Conservation (phyloP, 2,888 invertebrate species). For the Pseudanteris insignis region DNA sequence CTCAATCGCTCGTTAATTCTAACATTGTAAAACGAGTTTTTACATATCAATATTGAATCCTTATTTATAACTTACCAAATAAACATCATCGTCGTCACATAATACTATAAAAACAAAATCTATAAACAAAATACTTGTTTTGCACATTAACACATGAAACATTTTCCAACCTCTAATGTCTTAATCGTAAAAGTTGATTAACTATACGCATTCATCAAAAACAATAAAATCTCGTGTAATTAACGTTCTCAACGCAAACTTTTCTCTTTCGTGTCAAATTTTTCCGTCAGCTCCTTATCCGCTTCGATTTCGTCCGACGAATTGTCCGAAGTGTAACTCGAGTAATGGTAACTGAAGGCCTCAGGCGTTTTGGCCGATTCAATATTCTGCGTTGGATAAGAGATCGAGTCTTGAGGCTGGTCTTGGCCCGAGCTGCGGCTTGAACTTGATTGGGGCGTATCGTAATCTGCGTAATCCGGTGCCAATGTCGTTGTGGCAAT, state of each 20-base stretch:
- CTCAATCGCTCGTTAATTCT: no score
- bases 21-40: no score
- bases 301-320: slow-evolving; percentile 28
- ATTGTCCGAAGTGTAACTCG: slow-evolving; percentile 52
- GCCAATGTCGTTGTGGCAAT: slow-evolving; percentile 41
- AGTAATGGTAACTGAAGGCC: slow-evolving; percentile 53
- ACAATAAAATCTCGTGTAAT: slow-evolving; percentile 1
- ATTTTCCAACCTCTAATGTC: slow-evolving; percentile 5
- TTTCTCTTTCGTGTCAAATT: slow-evolving; percentile 29
- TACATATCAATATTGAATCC: no score
- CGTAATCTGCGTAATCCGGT: slow-evolving; percentile 54
- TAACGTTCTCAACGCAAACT: slow-evolving; percentile 17
- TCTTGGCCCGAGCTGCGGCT: slow-evolving; percentile 46
- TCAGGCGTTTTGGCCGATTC: slow-evolving; percentile 52
- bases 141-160: slow-evolving; percentile 5
- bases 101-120: neutral
- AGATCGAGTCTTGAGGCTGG: slow-evolving; percentile 40
- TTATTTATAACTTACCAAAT: no score
- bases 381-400: slow-evolving; percentile 50
- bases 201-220: slow-evolving; percentile 6
- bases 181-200: slow-evolving; percentile 5
- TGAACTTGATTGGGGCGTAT: slow-evolving; percentile 37
- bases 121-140: neutral
- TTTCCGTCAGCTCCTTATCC: slow-evolving; percentile 21
- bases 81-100: no score